phyloP scores from a whole-genome alignment of 2,888 invertebrate species.

The Spodoptera exigua region DNA sequence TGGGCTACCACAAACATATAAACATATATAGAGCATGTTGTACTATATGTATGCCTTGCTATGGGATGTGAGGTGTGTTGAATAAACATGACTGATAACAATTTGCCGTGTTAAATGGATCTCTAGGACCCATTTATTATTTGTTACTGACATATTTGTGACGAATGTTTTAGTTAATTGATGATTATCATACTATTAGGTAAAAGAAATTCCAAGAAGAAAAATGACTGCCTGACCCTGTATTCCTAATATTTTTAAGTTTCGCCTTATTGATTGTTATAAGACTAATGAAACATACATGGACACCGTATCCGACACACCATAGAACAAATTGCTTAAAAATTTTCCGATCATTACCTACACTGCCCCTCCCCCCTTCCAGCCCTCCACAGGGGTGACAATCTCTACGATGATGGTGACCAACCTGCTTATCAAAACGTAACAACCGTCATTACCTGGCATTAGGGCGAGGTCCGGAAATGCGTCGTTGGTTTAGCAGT shows the following conservation, averaged over 20 bases:
- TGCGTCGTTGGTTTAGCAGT: neutral
- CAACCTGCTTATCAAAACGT: constrained; percentile 6
- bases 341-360: constrained; percentile 30
- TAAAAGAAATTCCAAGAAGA: too few species aligned
- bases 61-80: constrained; percentile 9
- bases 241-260: too few species aligned
- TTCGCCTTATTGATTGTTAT: neutral
- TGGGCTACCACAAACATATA: constrained; percentile 15
- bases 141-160: constrained; percentile 10
- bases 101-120: neutral
- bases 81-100: constrained; percentile 31
- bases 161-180: too few species aligned
- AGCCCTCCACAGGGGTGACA: constrained; percentile 18
- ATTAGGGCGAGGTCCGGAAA: neutral
- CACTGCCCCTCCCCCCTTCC: too few species aligned
- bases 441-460: constrained; percentile 1
- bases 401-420: constrained; percentile 14
- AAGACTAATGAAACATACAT: neutral
- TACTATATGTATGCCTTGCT: neutral
- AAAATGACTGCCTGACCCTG: too few species aligned
- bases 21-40: constrained; percentile 7
- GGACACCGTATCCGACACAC: constrained; percentile 6
- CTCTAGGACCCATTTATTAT: constrained; percentile 2
- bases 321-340: constrained; percentile 25
- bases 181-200: too few species aligned